Base-by-base conservation (phyloP, 2,797 vertebrate species). In the Enteromius unitaeniatus region DNA sequence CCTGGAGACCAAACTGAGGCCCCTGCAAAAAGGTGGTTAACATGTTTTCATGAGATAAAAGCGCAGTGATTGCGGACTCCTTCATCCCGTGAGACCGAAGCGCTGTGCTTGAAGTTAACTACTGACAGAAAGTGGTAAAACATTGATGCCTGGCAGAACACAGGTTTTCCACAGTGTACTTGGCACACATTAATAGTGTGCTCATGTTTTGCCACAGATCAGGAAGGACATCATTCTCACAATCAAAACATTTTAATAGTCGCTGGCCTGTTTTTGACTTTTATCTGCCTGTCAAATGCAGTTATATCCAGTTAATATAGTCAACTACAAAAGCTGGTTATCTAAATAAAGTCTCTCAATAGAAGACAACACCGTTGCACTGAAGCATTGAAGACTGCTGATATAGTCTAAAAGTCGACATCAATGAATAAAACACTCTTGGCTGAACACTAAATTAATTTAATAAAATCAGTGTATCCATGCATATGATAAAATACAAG, bases 161-260 rank as follows among this genome's bases (percentile, higher is more conserved):
- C 65, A 73, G 58, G 80, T 85, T 90, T 89, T 91, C 89, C 89
- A 88, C 79, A 78, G 37, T 84, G 83, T 89, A 87, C 78, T 84
- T 89, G 82, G 79, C 64, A 85, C 81, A 65, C 37, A 62, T 79
- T 51, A 6, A 28, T 51, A 3, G 47, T 26, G 72, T 23, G 15
- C 76, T 78, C 45, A 55, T 55, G 70, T 51, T 45, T 47, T 76
- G 26, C 74, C 58, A 42, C 42, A 64, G 42, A 81, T 70, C 80
- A 64, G 28, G 19, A 65, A 64, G 77, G 51, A 51, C 73, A 58
- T 68, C 15, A 40, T 80, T 79, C 69, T 76, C 60, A 74, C 45
- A 21, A 81, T 85, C 23, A 81, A 68, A 49, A 26, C 17, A 0
- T 53, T 80, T 79, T 68, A 37, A 79, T 21, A 79, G 55, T 26